Evolutionary conservation across 1,140 invertebrate genomes (phyloP), one percentile per base, ranked within the genome.

Genomic region (Ceratina japonica): DNA sequence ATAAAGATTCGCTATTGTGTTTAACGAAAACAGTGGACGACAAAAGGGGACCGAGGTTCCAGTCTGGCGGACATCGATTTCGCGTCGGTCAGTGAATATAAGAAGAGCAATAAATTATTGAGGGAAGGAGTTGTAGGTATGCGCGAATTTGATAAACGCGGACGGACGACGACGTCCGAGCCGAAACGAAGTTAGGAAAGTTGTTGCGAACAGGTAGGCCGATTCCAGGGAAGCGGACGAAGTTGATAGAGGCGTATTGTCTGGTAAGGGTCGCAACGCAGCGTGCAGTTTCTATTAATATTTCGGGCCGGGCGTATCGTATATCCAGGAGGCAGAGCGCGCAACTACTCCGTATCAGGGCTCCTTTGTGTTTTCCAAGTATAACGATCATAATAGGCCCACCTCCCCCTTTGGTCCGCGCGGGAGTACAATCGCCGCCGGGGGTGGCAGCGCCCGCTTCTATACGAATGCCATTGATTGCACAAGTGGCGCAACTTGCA

Each of bases 381-480:
- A 85, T 82, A 85, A 86, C 80, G 72, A 85, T 73, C 71, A 66
- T 85, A 85, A 86, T 85, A 70, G 83, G 65, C 59, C 78, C 62
- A 24, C 12, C 20, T n/a, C 27, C 18, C 10, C 70, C 72, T 61
- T 56, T 44, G 61, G 24, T 8, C 58, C 71, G 58, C 73, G 58
- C 79, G 83, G 74, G 79, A 84, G 75, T 81, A 81, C 82, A 84
- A 85, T 85, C 85, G 84, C 68, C 64, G 64, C 69, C 61, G 75
- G 80, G 73, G 59, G 59, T 68, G 37, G 37, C 37, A 44, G 37
- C 37, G 37, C 37, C 37, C 68, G 71, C n/a, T 63, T 76, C 79
- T 79, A 54, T 72, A 81, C 83, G 66, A 85, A 79, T 74, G 73
- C 52, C 83, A 86, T 85, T 85, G 83, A 86, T 86, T 81, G 84